Base-by-base conservation (phyloP, 2,797 vertebrate species). In the Antrozous pallidus region DNA sequence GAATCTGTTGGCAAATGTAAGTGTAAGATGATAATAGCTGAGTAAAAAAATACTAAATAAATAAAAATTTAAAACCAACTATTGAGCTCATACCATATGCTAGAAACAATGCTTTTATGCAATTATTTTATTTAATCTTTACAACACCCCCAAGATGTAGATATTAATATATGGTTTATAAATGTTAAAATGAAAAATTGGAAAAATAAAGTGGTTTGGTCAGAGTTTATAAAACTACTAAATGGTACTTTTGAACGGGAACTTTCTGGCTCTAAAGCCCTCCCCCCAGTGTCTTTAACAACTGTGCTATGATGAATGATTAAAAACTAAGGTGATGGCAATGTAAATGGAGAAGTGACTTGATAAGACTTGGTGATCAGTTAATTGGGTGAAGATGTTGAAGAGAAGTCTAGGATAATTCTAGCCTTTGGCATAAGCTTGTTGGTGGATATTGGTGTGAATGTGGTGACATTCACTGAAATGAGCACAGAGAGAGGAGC, bases 131-230 rank as follows among this genome's bases (percentile, higher is more conserved):
- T 77, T 86, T 85, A 63, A 80, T 91, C 69, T 67, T 90, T 20
- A 67, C 88, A 92, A 88, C 13, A 74, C 24, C 6, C 36, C 58
- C 51, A 82, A 87, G 42, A 51, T 70, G 3, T 31, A 84, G 49
- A 8, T 75, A 54, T 75, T 90, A 92, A n/a, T 78, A 45, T 78
- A 22, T 78, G 4, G 93, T 83, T 88, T 94, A 94, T 67, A 92
- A 90, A 86, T 91, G 22, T 77, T 28, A 54, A 91, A 92, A 85
- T 42, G 92, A 93, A 91, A 92, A 89, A 67, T 56, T 67, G 38
- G 69, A 82, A 67, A 93, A 96, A 91, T 73, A 42, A 91, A 92
- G 31, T 92, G 22, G 22, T 70, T 93, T 94, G 71, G 33, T 36
- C 45, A 79, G 77, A 92, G 47, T 80, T 86, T 18, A 63, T 36